Evolutionary conservation across 2,888 invertebrate genomes (phyloP), one percentile per base, ranked within the genome.

Genomic region (Belgica antarctica): DNA sequence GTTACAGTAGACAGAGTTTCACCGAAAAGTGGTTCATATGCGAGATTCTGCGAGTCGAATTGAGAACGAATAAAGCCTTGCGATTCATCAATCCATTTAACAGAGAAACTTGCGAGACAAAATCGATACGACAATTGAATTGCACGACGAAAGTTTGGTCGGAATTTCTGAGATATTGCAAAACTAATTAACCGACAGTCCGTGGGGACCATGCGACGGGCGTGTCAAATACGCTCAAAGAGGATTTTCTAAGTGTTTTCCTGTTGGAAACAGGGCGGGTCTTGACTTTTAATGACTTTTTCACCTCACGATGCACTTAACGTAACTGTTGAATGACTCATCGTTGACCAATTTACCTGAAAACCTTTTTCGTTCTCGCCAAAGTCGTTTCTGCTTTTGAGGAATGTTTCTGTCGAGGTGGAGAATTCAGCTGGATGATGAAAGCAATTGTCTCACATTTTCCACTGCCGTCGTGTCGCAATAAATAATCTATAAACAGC

Each of bases 11-110:
- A 22, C 7, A 52, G n/a, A 52, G 52, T 52, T 52, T 52, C 52
- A 52, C 52, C 52, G 22, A 52, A 52, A 19, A 19, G 52, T 52
- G 52, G 52, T 52, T 52, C 52, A 52, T 52, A 31, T 31, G 12
- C n/a, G 41, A 3, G 52, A 52, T 46, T 46, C 46, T 46, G 46
- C 15, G 22, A 52, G 17, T 17, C 2, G 22, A 17, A 52, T 12
- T 52, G 17, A 52, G 17, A 52, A 52, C 19, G 12, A 52, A 52
- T 17, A 2, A 22, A 52, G 34, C 5, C 12, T 31, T 5, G 12
- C 12, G 34, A 19, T 52, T 52, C 52, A 22, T 52, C 52, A 52
- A 22, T 17, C 19, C 52, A 52, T 52, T 52, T 52, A 52, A 52
- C 22, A 22, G 52, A 5, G 8, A 52, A 7, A 17, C 4, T 52